Evolutionary conservation across 2,113 vertebrate genomes (phyloP), one percentile per base, ranked within the genome.

Genomic region (Martes martes): DNA sequence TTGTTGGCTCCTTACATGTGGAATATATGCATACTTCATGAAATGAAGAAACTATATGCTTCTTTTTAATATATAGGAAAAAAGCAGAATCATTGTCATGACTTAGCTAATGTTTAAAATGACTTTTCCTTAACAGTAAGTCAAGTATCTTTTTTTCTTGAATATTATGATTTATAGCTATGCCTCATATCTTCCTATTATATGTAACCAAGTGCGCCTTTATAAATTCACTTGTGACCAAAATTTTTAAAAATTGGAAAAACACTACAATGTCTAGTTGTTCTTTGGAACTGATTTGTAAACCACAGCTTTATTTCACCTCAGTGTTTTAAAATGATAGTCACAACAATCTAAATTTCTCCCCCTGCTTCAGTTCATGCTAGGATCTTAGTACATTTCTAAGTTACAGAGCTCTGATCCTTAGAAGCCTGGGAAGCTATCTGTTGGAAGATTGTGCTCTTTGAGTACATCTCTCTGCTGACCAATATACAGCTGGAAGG

Each of bases 261-360:
- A 55, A 86, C 61, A 13, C 73, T 11, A 18, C 69, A 67, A n/a
- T 33, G 6, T 93, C 4, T n/a, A 28, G 15, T 63, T 89, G 47
- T 86, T n/a, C 10, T 93, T 84, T 91, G 42, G 83, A 90, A 71
- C 28, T 73, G 39, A 90, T 80, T 88, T 78, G 81, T 11, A 95
- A 88, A 13, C 6, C 3, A 28, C 28, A 63, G n/a, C 52, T 88
- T 90, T 42, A 50, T 80, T 67, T 95, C 45, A 82, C 13, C 42
- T 82, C 45, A 15, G 11, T 45, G 23, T 78, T 85, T 93, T 89
- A 55, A 81, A 65, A 24, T 65, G 7, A 73, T 26, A 26, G 36
- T 47, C 13, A n/a, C 21, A 67, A 18, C 14, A 16, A 26, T 31
- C 47, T 63, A 24, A 50, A 18, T 28, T 55, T 84, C 61, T 83